These are phyloP conservation scores for Sebastolobus alascanus DNA, from an alignment of 2,797 vertebrate species.

Conservation along the genomic window DNA sequence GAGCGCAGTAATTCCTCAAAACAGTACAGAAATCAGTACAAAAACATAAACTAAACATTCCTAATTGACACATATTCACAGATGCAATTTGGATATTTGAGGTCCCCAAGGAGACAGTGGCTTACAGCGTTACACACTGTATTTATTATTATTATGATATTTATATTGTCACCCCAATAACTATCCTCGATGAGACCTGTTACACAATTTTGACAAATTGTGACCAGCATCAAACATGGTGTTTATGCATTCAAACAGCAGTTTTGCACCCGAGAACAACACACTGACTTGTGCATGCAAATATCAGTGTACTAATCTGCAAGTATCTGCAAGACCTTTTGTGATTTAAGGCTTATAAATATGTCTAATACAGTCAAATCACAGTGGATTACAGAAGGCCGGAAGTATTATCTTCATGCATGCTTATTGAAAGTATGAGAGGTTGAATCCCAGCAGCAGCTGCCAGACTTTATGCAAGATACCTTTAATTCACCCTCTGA, in stretches of 20 bases:
- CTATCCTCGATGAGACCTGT: background rate
- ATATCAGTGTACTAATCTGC: background rate
- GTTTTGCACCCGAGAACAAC: background rate
- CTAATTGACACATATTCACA: no score
- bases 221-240: background rate
- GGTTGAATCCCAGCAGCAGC: background rate
- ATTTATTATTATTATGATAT: background rate
- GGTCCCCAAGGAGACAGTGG: no score
- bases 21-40: no score
- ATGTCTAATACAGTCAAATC: background rate
- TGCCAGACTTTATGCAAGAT: background rate
- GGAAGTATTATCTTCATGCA: background rate
- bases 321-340: background rate
- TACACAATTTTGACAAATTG: background rate
- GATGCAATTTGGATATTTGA: background rate
- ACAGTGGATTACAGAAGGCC: background rate
- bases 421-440: background rate
- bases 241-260: background rate
- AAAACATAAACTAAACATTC: no score
- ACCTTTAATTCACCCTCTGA: conserved; percentile 13
- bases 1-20: no score
- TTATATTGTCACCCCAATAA: background rate
- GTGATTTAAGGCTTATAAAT: background rate
- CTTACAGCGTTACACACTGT: background rate
- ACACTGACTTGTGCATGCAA: background rate